Conservation (phyloP, 2,888 invertebrate species). For the Vannuccia rotundouncinata region DNA sequence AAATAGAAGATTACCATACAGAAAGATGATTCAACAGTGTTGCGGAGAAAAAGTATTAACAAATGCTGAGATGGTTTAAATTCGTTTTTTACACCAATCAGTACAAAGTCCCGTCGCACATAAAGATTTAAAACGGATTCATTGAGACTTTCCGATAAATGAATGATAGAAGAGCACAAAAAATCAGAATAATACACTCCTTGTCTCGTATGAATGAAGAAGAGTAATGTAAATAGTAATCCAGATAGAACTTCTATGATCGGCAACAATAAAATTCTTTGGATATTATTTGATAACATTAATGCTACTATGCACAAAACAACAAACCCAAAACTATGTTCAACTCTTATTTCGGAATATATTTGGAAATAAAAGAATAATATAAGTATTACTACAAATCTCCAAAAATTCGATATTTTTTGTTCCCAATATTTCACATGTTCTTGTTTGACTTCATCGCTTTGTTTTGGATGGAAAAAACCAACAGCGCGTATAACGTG, state of each 20-base stretch:
- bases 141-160: not conserved
- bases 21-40: not conserved
- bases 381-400: not conserved
- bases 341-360: not conserved
- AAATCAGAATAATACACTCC: not conserved
- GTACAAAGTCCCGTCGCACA: no score
- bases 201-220: not conserved
- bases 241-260: not conserved
- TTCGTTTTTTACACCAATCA: not conserved
- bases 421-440: not conserved
- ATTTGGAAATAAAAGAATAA: not conserved
- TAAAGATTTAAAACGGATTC: no score
- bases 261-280: not conserved
- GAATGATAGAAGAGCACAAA: not conserved
- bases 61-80: not conserved
- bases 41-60: not conserved
- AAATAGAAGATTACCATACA: not conserved
- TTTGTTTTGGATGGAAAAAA: not conserved
- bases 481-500: not conserved
- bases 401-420: not conserved
- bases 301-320: not conserved
- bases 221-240: not conserved
- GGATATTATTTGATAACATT: not conserved
- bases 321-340: not conserved
- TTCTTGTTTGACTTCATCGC: not conserved